Evolutionary conservation across 2,797 vertebrate species (phyloP), one percentile per base, ranked within the genome.

Genomic region (Sphenopsis melanotis): DNA sequence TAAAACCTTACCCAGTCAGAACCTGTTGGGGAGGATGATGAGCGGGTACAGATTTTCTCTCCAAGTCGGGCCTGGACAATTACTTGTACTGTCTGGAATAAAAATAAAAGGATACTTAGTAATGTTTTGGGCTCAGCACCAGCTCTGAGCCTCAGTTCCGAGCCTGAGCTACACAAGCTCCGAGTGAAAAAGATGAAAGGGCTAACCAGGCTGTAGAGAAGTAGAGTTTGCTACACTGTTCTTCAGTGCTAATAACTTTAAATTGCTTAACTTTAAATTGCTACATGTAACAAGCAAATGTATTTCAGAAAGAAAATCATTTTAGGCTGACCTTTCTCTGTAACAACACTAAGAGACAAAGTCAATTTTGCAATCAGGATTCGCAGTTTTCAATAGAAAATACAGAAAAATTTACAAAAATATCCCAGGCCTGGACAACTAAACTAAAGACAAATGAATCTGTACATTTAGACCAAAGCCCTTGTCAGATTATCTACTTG

Each of bases 61-160:
- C 99, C 99, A 10, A 99, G 99, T 74, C 99, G 98, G 89, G 99
- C 99, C 98, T 99, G 99, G 90, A 99, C 99, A 93, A 99, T 99
- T 93, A 99, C 99, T 98, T 99, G 99, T 70, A 99, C 99, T 3
- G 99, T 99, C 99, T 99, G 89, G 65, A 97, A 96, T 3, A 90
- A 52, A 89, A 96, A 96, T 60, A 9, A 88, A 85, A 95, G 49
- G 52, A 83, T 12, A 49, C 15, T 66, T 9, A 30, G 24, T 72
- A n/a, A 69, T 41, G 23, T 59, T 60, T 1, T 84, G 53, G 81
- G 59, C 63, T 72, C 44, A 53, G 49, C 46, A 55, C 49, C 39
- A 64, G 34, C 23, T 57, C 22, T 57, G 55, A 57, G 23, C 46
- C 34, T 52, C 55, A 47, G 39, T n/a, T 92, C 56, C 59, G 44